Evolutionary conservation across 2,888 invertebrate species (phyloP).

Genomic region (Digitonthophagus gazella): DNA sequence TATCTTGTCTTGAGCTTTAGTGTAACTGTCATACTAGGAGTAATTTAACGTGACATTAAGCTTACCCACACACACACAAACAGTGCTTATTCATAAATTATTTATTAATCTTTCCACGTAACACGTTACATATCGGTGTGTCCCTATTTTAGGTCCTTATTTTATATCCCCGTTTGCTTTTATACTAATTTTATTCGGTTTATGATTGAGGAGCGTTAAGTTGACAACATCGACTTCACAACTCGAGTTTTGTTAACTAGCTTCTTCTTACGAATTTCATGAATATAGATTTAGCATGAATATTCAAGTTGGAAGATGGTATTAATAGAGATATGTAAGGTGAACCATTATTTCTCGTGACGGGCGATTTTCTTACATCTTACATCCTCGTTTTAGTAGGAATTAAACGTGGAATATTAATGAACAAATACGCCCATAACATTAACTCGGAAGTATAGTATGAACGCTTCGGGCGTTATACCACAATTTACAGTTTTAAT

Average conservation of each 20-base stretch:
- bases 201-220: background rate
- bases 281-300: background rate
- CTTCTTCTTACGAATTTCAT: background rate
- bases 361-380: background rate
- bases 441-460: background rate
- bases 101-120: background rate
- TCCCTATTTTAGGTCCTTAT: background rate
- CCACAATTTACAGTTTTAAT: background rate
- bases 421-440: background rate
- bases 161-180: too few species aligned
- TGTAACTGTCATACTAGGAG: background rate
- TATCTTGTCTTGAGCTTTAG: background rate
- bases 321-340: background rate
- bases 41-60: background rate
- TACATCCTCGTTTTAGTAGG: background rate
- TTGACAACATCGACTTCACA: background rate
- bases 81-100: background rate
- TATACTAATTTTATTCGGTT: too few species aligned
- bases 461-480: background rate
- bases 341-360: background rate
- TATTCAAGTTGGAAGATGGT: background rate
- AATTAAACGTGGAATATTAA: background rate
- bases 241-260: background rate
- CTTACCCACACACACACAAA: background rate
- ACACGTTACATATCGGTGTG: too few species aligned